Evolutionary conservation across 2,113 vertebrate species (phyloP).

Genomic region (Saccopteryx leptura): DNA sequence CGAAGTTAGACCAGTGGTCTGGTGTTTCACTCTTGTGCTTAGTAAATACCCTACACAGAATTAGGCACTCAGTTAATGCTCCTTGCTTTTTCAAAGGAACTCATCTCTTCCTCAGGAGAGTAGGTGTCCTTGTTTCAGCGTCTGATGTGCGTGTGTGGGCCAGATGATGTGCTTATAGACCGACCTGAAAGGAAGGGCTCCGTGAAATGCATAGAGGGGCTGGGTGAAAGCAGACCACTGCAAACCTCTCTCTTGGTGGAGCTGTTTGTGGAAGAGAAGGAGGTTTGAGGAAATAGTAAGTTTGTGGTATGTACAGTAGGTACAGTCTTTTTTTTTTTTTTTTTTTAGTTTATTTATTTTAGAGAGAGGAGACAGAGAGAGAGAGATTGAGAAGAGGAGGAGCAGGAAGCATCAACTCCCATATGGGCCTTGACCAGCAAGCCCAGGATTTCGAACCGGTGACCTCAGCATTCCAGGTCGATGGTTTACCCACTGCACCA

Average conservation of each 20-base stretch:
- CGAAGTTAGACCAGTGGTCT: background rate
- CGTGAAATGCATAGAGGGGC: background rate
- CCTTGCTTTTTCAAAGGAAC: background rate
- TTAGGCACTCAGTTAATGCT: background rate
- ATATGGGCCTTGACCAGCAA: too few species aligned
- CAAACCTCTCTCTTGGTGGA: slow-evolving; percentile 2
- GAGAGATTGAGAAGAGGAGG: too few species aligned
- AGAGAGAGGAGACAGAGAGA: too few species aligned
- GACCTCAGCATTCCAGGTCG: too few species aligned
- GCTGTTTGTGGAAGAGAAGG: slow-evolving; percentile 11
- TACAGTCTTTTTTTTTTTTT: background rate
- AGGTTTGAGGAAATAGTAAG: background rate
- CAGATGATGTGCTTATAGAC: background rate
- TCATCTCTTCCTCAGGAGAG: background rate
- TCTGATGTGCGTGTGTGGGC: background rate
- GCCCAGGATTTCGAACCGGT: too few species aligned
- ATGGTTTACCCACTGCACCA: too few species aligned
- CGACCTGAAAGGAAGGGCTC: background rate
- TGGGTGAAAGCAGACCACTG: background rate
- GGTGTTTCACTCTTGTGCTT: background rate
- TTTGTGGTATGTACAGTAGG: background rate
- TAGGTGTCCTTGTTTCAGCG: background rate
- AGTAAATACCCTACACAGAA: background rate
- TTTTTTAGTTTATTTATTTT: too few species aligned
- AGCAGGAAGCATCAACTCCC: too few species aligned